Evolutionary conservation across 2,113 vertebrate species (phyloP), one percentile per base, ranked within the genome.

Genomic region (Brienomyrus longianalis): DNA sequence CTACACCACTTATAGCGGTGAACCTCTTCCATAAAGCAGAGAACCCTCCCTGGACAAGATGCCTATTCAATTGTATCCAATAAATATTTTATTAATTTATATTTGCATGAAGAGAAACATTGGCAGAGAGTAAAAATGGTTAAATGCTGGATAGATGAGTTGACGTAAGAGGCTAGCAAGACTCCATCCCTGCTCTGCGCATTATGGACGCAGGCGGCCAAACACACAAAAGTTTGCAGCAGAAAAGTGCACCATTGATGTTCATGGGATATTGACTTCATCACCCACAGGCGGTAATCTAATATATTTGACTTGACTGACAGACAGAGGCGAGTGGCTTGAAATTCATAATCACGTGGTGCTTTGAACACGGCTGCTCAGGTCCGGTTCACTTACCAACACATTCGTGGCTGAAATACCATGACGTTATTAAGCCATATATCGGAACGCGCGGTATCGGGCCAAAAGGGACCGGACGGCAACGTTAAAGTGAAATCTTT

Each of bases 221-320:
- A 85, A 51, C 3, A 47, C 17, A 77, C 51, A 19, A 59, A 89
- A 84, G 51, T 89, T 48, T 59, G 21, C 21, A 62, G 47, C n/a
- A 43, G 35, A 85, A 62, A 89, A 62, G 52, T 85, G 48, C 51
- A 47, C 48, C 85, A 90, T 35, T 90, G 86, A 54, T 87, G 66
- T 87, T 23, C 39, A 84, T 27, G 27, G n/a, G 62, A 52, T 88
- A 93, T 94, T 88, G 93, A 94, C 89, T 87, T 39, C 43, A 21
- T 51, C 89, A 87, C 47, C 93, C 66, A 43, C 92, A 93, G 94
- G 94, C 91, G 93, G 93, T 91, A 27, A 77, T 94, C 93, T 92
- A 91, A 93, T 91, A 88, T 92, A 95, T 94, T 77, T 92, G 94
- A 95, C 92, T 92, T 91, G 91, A 89, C 89, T 93, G 92, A 91